Evolutionary conservation across 2,113 vertebrate genomes (phyloP).

Genomic region (Cyprinodon tularosa): DNA sequence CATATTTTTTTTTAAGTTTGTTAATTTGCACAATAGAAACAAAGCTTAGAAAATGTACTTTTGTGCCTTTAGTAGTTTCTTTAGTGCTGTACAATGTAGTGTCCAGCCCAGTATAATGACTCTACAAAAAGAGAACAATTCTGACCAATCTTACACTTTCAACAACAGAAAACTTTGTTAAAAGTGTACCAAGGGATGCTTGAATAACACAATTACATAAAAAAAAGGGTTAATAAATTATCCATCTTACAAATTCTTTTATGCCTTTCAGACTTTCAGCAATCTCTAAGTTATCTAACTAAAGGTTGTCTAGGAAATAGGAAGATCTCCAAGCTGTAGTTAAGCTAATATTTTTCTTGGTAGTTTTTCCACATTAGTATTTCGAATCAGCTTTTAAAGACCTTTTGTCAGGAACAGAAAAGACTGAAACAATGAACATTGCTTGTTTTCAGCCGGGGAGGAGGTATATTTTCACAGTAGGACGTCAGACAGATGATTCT

Average conservation of each 20-base stretch:
- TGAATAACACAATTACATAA: not conserved
- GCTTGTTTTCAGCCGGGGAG: conserved; percentile 25
- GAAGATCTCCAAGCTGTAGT: not conserved
- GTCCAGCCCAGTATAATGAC: too few species aligned
- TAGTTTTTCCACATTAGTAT: not conserved
- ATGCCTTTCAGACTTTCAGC: not conserved
- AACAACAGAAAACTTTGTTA: too few species aligned
- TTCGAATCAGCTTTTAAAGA: conserved; percentile 1
- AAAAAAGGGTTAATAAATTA: too few species aligned
- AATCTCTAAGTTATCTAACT: not conserved
- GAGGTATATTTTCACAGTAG: conserved; percentile 21
- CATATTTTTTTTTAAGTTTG: too few species aligned
- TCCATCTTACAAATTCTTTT: too few species aligned
- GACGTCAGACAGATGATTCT: conserved; percentile 8
- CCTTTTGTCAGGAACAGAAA: conserved; percentile 10
- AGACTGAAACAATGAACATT: not conserved
- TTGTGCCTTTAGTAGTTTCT: too few species aligned
- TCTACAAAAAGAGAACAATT: too few species aligned
- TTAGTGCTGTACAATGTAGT: too few species aligned
- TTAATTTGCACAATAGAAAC: too few species aligned
- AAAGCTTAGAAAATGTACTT: too few species aligned
- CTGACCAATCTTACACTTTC: too few species aligned
- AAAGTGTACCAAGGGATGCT: too few species aligned
- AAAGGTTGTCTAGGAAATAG: not conserved
- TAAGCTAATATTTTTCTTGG: not conserved